Conservation (phyloP, 1,140 invertebrate species). For the Choristoneura fumiferana region DNA sequence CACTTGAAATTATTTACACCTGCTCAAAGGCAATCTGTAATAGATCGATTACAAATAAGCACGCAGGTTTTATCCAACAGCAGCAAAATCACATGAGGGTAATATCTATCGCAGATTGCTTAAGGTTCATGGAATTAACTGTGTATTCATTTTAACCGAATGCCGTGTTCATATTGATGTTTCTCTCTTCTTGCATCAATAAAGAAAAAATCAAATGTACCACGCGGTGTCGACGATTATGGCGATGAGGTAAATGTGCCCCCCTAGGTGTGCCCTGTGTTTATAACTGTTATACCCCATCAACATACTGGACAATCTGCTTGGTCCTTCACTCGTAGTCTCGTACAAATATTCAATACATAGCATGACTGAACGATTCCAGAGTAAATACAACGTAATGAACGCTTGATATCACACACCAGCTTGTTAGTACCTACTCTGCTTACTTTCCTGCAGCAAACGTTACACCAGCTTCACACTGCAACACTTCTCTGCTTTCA, state of each 20-base stretch:
- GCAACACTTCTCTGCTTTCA: constrained; percentile 6
- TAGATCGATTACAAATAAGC: neutral
- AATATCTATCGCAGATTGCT: constrained; percentile 37
- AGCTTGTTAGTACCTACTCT: constrained; percentile 9
- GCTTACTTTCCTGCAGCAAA: constrained; percentile 9
- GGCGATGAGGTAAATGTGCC: constrained; percentile 89
- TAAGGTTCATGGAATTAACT: constrained; percentile 27
- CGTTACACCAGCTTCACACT: neutral
- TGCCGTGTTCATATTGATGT: constrained; percentile 80
- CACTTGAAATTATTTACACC: constrained; percentile 1
- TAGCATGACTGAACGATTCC: constrained; percentile 31
- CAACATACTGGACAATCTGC: constrained; percentile 24
- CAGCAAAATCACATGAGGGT: no score
- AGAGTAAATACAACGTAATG: constrained; percentile 13
- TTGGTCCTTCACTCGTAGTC: constrained; percentile 34
- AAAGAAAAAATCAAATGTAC: constrained; percentile 92
- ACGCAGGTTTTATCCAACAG: no score
- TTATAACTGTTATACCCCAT: constrained; percentile 36
- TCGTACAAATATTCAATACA: constrained; percentile 21
- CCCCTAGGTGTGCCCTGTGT: constrained; percentile 53
- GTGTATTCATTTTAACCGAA: constrained; percentile 39
- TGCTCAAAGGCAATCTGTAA: constrained; percentile 8
- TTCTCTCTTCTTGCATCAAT: constrained; percentile 78
- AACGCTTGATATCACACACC: constrained; percentile 5
- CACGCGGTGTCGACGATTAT: constrained; percentile 94